These are phyloP conservation scores for Platycercus adscitus DNA, from an alignment of 2,113 vertebrate species.

Conservation along the genomic window DNA sequence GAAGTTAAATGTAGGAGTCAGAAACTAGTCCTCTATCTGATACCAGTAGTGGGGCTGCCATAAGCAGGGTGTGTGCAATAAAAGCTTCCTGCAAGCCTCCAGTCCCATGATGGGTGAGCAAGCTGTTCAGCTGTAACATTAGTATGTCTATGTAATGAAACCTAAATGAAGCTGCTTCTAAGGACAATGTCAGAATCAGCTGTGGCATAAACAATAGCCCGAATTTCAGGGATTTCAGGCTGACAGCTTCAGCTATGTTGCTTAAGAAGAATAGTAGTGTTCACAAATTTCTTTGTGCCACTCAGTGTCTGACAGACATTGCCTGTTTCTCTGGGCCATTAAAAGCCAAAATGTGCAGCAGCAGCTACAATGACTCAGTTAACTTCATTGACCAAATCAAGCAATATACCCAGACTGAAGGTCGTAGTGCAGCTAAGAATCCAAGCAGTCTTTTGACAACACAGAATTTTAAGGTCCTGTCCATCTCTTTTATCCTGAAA, in stretches of 20 bases:
- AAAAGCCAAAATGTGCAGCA: not conserved
- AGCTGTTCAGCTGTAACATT: not conserved
- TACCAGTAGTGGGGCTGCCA: not conserved
- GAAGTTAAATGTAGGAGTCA: not conserved
- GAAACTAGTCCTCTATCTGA: not conserved
- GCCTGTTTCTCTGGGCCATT: not conserved
- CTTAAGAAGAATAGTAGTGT: not conserved
- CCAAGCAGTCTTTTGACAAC: not conserved
- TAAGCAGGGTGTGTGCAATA: not conserved
- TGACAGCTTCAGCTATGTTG: not conserved
- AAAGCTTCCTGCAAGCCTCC: not conserved
- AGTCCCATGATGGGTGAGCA: accelerated
- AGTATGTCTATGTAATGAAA: not conserved
- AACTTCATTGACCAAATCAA: not conserved
- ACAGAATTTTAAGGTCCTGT: not conserved
- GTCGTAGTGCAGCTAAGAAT: not conserved
- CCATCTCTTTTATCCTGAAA: not conserved
- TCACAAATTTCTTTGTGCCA: not conserved
- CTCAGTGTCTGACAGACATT: not conserved
- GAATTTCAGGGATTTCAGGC: not conserved
- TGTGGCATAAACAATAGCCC: not conserved
- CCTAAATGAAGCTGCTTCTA: not conserved
- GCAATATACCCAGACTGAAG: not conserved
- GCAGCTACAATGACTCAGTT: not conserved
- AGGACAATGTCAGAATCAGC: not conserved